Evolutionary conservation across 1,140 invertebrate genomes (phyloP), one percentile per base, ranked within the genome.

Genomic region (Polypedilum pembai): DNA sequence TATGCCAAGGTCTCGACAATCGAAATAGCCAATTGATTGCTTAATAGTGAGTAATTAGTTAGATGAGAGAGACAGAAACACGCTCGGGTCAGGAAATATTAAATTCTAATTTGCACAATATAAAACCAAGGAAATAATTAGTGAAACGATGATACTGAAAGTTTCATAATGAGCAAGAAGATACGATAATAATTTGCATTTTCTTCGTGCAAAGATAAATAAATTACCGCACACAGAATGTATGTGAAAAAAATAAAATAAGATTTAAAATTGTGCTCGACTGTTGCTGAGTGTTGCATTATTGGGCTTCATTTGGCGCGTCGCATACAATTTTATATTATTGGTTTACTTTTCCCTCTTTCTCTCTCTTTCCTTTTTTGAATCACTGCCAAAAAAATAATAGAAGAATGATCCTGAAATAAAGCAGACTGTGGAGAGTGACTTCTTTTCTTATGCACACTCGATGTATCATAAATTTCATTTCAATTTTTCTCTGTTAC

Each of bases 401-500:
- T 56, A 56, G 45, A 56, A 12, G n/a, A 56, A n/a, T n/a, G 15
- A 56, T 15, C 4, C 45, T 56, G 45, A 56, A 12, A 33, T 33
- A 33, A 33, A 33, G 12, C 45, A 56, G 45, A n/a, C 45, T 56
- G 12, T 56, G 12, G 12, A 12, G 45, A 4, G 10, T n/a, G 45
- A 12, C n/a, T 15, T 56, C 24, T 33, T 33, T 33, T 56, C 45
- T 56, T 15, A 56, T 15, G n/a, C n/a, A n/a, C 45, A 56, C 45
- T 56, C 45, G 4, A n/a, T 56, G 45, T 56, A 56, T 15, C 45
- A 56, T 56, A 56, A 56, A 56, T 56, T 56, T 56, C n/a, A 56
- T 56, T 56, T 56, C n/a, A 8, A 56, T 56, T 56, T 56, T 15
- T 56, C 45, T 56, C 12, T 56, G 45, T n/a, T 56, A 15, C 45